Evolutionary conservation across 2,888 invertebrate species (phyloP).

Genomic region (Plagodis pulveraria): DNA sequence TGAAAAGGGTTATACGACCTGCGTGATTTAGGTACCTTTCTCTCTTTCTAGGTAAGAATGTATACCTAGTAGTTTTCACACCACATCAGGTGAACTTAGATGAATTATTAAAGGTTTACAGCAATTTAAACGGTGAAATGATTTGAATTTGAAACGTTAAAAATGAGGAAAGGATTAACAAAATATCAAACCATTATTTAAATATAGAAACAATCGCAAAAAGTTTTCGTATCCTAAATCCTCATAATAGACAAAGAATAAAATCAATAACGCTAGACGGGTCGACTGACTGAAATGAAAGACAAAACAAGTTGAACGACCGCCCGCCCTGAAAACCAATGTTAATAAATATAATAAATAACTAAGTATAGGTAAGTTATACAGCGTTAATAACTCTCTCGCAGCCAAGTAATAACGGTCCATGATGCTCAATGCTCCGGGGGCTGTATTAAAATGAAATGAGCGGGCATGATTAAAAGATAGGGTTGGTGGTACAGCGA

Average conservation of each 20-base stretch:
- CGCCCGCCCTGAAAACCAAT: slow-evolving; percentile 9
- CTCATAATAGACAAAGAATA: background rate
- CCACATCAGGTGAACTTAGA: too few relatives aligned
- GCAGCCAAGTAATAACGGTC: slow-evolving; percentile 62
- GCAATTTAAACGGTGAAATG: too few relatives aligned
- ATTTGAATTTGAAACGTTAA: too few relatives aligned
- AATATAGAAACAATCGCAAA: too few relatives aligned
- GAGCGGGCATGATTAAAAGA: slow-evolving; percentile 50
- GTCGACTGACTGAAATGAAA: background rate
- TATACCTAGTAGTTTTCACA: too few relatives aligned
- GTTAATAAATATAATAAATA: slow-evolving; percentile 15
- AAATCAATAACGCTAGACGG: slow-evolving; percentile 9
- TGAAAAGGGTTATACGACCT: too few relatives aligned
- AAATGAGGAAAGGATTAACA: too few relatives aligned
- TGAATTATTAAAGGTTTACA: too few relatives aligned
- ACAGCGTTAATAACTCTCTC: slow-evolving; percentile 59
- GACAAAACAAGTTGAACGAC: slow-evolving; percentile 7
- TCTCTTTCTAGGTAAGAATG: too few relatives aligned
- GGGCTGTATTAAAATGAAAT: slow-evolving; percentile 45
- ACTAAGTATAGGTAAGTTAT: slow-evolving; percentile 31
- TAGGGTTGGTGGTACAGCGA: slow-evolving; percentile 43
- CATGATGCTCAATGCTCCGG: slow-evolving; percentile 66
- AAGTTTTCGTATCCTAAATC: too few relatives aligned
- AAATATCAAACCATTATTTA: too few relatives aligned
- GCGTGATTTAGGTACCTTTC: too few relatives aligned